Evolutionary conservation across 2,113 vertebrate species (phyloP).

Genomic region (Podiceps cristatus): DNA sequence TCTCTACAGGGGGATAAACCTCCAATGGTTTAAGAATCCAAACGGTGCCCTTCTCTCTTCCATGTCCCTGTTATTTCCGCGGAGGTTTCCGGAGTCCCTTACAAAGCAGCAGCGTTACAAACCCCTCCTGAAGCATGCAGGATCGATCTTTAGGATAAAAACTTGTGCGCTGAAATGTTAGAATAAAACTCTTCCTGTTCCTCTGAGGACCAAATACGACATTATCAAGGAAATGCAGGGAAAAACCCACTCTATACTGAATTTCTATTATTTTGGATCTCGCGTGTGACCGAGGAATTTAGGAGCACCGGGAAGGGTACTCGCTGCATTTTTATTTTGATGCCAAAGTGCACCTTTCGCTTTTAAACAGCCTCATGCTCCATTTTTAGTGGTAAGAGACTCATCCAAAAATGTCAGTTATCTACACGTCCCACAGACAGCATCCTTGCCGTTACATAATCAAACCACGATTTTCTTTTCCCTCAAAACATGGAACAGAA

Average conservation of each 20-base stretch:
- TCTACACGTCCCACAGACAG: neutral
- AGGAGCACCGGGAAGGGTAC: neutral
- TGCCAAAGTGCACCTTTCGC: neutral
- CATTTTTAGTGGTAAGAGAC: neutral
- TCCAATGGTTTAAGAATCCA: neutral
- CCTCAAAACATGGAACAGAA: neutral
- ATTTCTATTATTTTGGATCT: neutral
- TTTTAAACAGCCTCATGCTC: neutral
- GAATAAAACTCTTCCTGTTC: neutral
- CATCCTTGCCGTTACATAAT: neutral
- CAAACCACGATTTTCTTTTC: neutral
- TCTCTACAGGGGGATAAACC: neutral
- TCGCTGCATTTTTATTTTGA: neutral
- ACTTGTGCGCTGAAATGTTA: neutral
- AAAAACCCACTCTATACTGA: rapidly evolving
- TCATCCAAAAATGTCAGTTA: neutral
- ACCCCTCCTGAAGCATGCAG: neutral
- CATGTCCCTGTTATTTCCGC: neutral
- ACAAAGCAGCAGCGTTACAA: neutral
- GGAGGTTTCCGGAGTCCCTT: neutral
- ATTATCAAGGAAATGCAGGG: neutral
- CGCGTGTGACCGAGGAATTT: neutral
- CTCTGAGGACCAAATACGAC: neutral
- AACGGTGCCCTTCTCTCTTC: neutral
- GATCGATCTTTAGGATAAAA: neutral